These are phyloP conservation scores for Diarsia brunnea DNA, from an alignment of 2,888 invertebrate species.

Conservation along the genomic window DNA sequence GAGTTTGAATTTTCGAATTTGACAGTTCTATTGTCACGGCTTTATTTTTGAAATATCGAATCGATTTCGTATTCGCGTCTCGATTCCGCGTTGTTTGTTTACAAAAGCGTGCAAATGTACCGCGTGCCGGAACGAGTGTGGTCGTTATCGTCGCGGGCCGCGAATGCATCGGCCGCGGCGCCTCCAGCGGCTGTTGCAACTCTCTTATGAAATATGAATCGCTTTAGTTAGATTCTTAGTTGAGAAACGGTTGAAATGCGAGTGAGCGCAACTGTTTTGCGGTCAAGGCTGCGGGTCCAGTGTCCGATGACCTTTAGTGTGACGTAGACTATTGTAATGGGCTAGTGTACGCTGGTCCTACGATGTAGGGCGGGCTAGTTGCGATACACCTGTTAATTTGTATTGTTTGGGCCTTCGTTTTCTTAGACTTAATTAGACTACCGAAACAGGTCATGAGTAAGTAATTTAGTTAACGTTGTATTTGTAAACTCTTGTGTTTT, in stretches of 20 bases:
- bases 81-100: constrained; percentile 62
- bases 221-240: constrained; percentile 85
- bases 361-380: constrained; percentile 32
- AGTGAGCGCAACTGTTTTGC: constrained; percentile 86
- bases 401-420: constrained; percentile 24
- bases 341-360: constrained; percentile 35
- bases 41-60: constrained; percentile 29
- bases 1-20: constrained; percentile 4
- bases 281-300: constrained; percentile 83
- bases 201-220: constrained; percentile 87
- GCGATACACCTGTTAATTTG: constrained; percentile 40
- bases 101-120: constrained; percentile 73
- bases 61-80: constrained; percentile 51
- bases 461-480: background rate
- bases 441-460: constrained; percentile 23
- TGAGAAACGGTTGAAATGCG: constrained; percentile 82
- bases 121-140: constrained; percentile 72
- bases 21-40: constrained; percentile 35
- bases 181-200: constrained; percentile 75
- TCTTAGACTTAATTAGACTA: constrained; percentile 21
- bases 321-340: constrained; percentile 68
- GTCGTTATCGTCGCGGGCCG: constrained; percentile 62
- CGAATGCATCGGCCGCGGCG: constrained; percentile 66
- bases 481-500: background rate
- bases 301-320: constrained; percentile 81